Evolutionary conservation across 2,888 invertebrate genomes (phyloP).

Genomic region (Homarus gammarus): DNA sequence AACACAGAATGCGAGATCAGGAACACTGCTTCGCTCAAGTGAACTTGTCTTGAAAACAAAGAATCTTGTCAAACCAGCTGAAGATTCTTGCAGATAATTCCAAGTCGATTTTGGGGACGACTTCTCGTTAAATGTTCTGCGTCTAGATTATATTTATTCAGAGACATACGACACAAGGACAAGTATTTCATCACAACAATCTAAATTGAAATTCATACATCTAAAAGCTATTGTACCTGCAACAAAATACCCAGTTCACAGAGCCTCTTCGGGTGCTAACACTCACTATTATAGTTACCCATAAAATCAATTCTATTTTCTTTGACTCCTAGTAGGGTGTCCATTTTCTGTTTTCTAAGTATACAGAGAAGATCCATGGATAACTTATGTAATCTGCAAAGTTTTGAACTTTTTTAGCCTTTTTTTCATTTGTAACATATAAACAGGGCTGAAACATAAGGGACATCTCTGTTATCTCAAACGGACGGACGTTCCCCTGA

Average conservation of each 20-base stretch:
- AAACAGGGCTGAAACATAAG: neutral
- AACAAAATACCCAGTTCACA: conserved; percentile 51
- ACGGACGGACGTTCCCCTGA: neutral
- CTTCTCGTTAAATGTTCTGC: neutral
- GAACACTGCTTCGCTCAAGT: neutral
- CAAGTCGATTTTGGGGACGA: neutral
- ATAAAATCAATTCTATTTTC: conserved; percentile 31
- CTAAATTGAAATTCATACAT: conserved; percentile 14
- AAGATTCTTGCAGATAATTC: conserved; percentile 21
- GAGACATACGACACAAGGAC: conserved; percentile 21
- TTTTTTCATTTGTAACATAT: no score
- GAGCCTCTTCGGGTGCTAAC: conserved; percentile 16
- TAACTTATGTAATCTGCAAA: neutral
- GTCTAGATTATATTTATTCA: conserved; percentile 8
- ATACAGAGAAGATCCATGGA: neutral
- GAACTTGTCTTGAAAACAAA: neutral
- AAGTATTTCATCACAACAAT: conserved; percentile 33
- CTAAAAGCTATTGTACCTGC: conserved; percentile 51
- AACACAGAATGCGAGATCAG: neutral
- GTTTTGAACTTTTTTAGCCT: neutral
- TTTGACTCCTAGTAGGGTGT: conserved; percentile 1
- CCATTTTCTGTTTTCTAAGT: conserved; percentile 19
- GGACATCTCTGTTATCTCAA: neutral
- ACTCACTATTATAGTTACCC: conserved; percentile 37
- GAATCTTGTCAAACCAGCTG: conserved; percentile 45